phyloP scores from a whole-genome alignment of 2,113 vertebrate species.

The Himantopus leucocephalus region DNA sequence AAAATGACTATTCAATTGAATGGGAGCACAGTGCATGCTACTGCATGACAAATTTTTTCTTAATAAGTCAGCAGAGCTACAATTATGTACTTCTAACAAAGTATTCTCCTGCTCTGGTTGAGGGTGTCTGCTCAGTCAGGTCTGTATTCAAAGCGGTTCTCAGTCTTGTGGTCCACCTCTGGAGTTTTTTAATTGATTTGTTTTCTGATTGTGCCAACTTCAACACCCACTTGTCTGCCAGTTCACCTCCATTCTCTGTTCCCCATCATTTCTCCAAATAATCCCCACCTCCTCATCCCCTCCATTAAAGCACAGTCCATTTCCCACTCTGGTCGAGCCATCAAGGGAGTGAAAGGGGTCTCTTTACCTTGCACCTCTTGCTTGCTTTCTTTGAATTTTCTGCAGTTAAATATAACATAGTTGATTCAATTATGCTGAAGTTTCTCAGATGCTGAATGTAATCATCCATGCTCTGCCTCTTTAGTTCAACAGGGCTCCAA shows the following conservation, averaged over 20 bases:
- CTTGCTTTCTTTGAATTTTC: not conserved
- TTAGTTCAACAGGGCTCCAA: slow-evolving; percentile 21
- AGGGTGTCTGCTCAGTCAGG: not conserved
- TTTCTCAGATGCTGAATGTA: slow-evolving; percentile 34
- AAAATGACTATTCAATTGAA: not conserved
- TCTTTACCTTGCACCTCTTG: not conserved
- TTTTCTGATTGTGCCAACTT: not conserved
- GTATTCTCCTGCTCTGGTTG: not conserved
- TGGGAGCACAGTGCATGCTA: not conserved
- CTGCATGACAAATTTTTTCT: not conserved
- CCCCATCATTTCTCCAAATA: not conserved
- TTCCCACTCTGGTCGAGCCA: not conserved
- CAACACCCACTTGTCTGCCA: not conserved
- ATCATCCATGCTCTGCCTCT: slow-evolving; percentile 33
- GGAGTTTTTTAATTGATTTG: not conserved
- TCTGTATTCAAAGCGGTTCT: not conserved
- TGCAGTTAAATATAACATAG: not conserved
- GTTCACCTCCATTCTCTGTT: not conserved
- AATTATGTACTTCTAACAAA: not conserved
- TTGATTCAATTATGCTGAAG: slow-evolving; percentile 8
- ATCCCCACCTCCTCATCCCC: not conserved
- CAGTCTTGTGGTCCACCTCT: not conserved
- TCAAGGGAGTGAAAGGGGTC: not conserved
- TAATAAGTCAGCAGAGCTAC: not conserved
- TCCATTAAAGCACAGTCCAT: not conserved